Evolutionary conservation across 2,888 invertebrate species (phyloP).

Genomic region (Drosophila sordidapex): DNA sequence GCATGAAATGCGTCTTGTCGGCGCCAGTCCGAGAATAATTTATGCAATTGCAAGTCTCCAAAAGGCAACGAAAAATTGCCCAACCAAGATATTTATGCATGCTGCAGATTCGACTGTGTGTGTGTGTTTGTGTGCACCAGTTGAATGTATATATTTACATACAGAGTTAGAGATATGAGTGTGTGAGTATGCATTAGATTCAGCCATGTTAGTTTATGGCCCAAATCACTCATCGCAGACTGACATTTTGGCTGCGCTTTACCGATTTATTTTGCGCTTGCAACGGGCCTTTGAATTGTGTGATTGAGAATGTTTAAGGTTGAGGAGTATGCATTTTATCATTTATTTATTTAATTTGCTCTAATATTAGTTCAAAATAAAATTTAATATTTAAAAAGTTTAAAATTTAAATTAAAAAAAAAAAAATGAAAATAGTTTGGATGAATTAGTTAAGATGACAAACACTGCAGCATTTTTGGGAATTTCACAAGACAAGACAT

Average conservation of each 20-base stretch:
- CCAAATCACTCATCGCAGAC: conserved; percentile 53
- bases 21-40: conserved; percentile 65
- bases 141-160: conserved; percentile 1
- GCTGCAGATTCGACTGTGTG: conserved; percentile 13
- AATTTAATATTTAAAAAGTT: not conserved
- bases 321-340: not conserved
- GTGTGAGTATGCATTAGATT: conserved; percentile 21
- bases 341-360: not conserved
- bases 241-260: conserved; percentile 45
- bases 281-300: not conserved
- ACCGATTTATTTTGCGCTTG: conserved; percentile 10
- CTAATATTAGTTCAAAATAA: not conserved
- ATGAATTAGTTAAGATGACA: too few relatives aligned
- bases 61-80: conserved; percentile 53
- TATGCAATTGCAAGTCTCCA: conserved; percentile 54
- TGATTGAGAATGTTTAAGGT: not conserved
- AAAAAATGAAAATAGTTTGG: too few relatives aligned
- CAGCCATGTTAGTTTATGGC: conserved; percentile 51
- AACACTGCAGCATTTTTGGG: not conserved
- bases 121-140: conserved; percentile 2
- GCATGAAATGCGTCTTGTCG: conserved; percentile 59
- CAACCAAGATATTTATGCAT: conserved; percentile 54
- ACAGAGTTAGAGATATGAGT: not conserved
- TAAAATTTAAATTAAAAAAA: not conserved
- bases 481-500: accelerated